Percentiles rank a stretch among this genome's conserved stretches.
Conservation (phyloP, 2,888 invertebrate species). For the Spodoptera exigua region DNA sequence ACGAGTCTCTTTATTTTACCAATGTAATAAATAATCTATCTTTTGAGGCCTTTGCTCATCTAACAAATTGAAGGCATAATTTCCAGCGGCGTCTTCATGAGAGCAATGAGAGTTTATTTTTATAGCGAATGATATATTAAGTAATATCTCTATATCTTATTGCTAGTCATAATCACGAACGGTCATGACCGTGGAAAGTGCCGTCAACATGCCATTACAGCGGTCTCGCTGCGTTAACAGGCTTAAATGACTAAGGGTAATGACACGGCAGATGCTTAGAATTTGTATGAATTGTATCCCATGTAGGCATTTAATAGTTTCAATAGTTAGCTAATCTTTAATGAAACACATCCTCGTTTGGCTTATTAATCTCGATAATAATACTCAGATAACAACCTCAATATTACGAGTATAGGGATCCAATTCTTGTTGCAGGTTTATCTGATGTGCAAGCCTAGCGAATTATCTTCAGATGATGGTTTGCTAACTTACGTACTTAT, state of each 20-base stretch:
- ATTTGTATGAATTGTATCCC: constrained; percentile 79
- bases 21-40: constrained; percentile 4
- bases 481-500: constrained; percentile 60
- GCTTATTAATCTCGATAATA: constrained; percentile 26
- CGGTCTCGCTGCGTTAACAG: constrained; percentile 82
- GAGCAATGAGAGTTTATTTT: constrained; percentile 24
- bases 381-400: constrained; percentile 35
- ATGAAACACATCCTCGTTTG: constrained; percentile 21
- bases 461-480: constrained; percentile 39
- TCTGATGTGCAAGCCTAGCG: constrained; percentile 28
- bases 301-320: constrained; percentile 63
- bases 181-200: constrained; percentile 79
- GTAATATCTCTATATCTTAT: constrained; percentile 65
- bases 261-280: constrained; percentile 86
- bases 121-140: constrained; percentile 54
- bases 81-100: constrained; percentile 23
- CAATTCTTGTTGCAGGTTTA: constrained; percentile 28
- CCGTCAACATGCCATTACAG: constrained; percentile 79
- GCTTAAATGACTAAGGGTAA: constrained; percentile 85
- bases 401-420: constrained; percentile 13
- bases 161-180: constrained; percentile 74
- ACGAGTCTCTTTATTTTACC: neutral
- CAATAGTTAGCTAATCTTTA: constrained; percentile 44
- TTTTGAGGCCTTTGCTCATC: constrained; percentile 4
- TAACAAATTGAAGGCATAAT: constrained; percentile 23